Evolutionary conservation across 2,797 vertebrate genomes (phyloP), one percentile per base, ranked within the genome.

Genomic region (Odontamblyopus lacepedii): DNA sequence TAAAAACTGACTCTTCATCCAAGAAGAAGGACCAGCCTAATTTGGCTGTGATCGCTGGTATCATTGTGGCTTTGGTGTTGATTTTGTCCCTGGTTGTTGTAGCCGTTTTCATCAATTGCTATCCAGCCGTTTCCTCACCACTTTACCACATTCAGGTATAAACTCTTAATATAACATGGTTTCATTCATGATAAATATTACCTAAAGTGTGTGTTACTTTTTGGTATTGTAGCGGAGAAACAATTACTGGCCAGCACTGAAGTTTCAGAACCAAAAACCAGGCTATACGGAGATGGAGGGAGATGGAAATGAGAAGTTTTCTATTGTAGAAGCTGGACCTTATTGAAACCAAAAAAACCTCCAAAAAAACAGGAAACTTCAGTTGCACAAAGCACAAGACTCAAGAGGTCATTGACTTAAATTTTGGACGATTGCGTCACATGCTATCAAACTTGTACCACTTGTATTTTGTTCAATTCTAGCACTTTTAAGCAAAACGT

Each of bases 211-310:
- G 3, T 57, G 3, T 5, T 38, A 15, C 72, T 32, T 13, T 48
- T 55, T 13, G 77, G 48, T 18, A 69, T 67, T 82, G 27, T 91
- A 98, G 96, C 88, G 93, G 79, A 92, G 94, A 77, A 87, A 92
- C 11, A 94, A 84, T 65, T 94, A 82, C 78, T 96, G 96, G 95
- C 94, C 95, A 0, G 93, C 95, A 75, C 93, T 96, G 93, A 96
- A 95, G 81, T 97, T 97, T 90, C 91, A 93, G 5, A 96, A 93
- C 67, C 92, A 91, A 71, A 93, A 86, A 0, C 72, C 91, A 0
- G 92, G 92, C 0, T 98, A 96, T 90, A 91, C 94, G 0, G 96
- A 96, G 85, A 94, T 97, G 57, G 95, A 96, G 32, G 90, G 93
- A 0, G 86, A 88, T 0, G 88, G 94, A 70, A 93, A 93, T 0